phyloP scores from a whole-genome alignment of 2,797 vertebrate species.

The Eulemur albifrons region DNA sequence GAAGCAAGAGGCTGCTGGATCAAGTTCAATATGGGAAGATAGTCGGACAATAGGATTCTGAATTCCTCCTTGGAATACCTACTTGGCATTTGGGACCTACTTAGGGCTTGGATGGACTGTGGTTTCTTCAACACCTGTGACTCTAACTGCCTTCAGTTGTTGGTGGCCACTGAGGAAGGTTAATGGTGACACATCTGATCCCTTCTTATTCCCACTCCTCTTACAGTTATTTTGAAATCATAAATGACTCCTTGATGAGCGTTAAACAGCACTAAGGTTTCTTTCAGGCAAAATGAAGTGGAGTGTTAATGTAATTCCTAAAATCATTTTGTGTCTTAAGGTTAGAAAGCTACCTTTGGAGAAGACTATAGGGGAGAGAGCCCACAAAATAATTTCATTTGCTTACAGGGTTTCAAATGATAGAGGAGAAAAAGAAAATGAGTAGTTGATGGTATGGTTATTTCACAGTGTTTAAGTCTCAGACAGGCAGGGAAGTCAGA shows the following conservation, averaged over 20 bases:
- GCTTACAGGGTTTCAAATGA: not conserved
- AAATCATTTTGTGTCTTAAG: not conserved
- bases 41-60: not conserved
- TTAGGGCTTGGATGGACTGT: not conserved
- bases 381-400: not conserved
- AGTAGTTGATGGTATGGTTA: not conserved
- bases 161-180: not conserved
- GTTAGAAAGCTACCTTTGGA: not conserved
- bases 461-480: not conserved
- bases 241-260: not conserved
- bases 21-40: not conserved
- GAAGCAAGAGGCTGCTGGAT: not conserved
- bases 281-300: not conserved
- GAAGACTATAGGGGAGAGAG: not conserved
- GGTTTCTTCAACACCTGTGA: not conserved
- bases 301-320: not conserved
- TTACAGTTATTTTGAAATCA: not conserved
- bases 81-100: not conserved
- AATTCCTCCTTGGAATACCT: not conserved
- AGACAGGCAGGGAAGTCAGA: not conserved
- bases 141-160: not conserved
- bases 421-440: not conserved
- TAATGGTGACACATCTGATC: not conserved
- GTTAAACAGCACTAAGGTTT: not conserved
- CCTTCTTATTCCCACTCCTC: not conserved